A percentile compares a stretch with the other conserved stretches of the same genome.
Conservation (phyloP, 1,140 invertebrate genomes). For the Arctopsyche grandis region DNA sequence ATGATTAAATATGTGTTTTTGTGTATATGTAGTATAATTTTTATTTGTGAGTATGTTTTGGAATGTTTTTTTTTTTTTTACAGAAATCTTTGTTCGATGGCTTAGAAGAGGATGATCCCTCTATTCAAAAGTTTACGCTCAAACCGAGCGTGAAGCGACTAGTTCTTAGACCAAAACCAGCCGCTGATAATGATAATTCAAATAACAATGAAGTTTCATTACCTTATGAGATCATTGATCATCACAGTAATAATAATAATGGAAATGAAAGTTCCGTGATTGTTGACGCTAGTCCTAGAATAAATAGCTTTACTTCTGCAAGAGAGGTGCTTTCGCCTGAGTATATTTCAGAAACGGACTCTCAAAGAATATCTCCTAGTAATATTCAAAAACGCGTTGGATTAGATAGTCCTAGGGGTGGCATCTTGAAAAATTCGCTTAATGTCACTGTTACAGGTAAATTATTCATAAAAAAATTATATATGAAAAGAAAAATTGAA, state of each 20-base stretch:
- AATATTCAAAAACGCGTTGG: constrained; percentile 48
- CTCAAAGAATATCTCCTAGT: constrained; percentile 21
- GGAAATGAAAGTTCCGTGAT: neutral
- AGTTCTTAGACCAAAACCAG: constrained; percentile 65
- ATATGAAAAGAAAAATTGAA: neutral
- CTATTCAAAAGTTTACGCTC: constrained; percentile 70
- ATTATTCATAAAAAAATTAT: neutral
- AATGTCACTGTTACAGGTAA: constrained; percentile 37
- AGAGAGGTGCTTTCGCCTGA: neutral
- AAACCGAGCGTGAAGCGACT: constrained; percentile 73
- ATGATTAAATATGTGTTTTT: no score
- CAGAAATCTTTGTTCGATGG: constrained; percentile 78
- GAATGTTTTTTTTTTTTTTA: constrained; percentile 35
- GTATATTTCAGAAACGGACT: neutral
- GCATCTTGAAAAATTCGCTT: constrained; percentile 34
- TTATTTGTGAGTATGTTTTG: neutral
- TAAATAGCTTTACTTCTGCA: neutral
- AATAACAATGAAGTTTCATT: neutral
- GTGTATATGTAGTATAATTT: neutral
- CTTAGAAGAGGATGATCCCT: constrained; percentile 74
- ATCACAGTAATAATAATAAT: neutral
- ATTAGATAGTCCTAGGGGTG: constrained; percentile 43
- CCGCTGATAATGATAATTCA: neutral
- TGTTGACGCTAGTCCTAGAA: constrained; percentile 6
- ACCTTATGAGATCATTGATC: neutral